These are phyloP conservation scores for Mercenaria mercenaria DNA, from an alignment of 1,140 invertebrate genomes.

Conservation along the genomic window DNA sequence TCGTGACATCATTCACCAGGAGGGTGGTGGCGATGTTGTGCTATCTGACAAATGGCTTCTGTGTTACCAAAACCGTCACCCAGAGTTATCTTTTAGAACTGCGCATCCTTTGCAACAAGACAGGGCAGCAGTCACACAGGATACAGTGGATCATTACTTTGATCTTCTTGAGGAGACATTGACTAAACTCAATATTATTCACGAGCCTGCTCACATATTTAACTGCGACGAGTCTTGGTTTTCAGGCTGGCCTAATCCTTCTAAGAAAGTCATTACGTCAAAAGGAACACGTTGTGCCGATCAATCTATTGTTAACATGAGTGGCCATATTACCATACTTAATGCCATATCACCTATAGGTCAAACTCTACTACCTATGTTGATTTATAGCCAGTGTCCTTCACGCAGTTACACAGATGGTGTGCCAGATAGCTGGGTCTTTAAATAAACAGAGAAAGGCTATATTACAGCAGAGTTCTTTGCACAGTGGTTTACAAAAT, in stretches of 20 bases:
- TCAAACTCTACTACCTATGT: too few species aligned
- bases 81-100: not conserved
- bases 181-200: not conserved
- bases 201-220: too few species aligned
- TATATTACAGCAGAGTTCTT: conserved; percentile 1
- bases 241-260: not conserved
- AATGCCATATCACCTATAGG: not conserved
- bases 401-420: too few species aligned
- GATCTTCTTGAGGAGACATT: too few species aligned
- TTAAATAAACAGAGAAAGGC: not conserved
- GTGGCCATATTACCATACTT: too few species aligned
- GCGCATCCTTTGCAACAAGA: too few species aligned
- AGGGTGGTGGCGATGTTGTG: not conserved
- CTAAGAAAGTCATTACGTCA: not conserved
- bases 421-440: not conserved
- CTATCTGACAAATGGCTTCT: not conserved
- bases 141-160: too few species aligned
- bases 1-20: too few species aligned
- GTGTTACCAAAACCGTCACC: not conserved
- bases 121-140: too few species aligned
- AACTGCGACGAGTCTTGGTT: not conserved
- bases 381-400: too few species aligned
- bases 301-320: not conserved
- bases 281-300: not conserved
- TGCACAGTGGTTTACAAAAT: not conserved